Evolutionary conservation across 2,888 invertebrate genomes (phyloP), one percentile per base, ranked within the genome.

Genomic region (Dermolepida albohirtum): DNA sequence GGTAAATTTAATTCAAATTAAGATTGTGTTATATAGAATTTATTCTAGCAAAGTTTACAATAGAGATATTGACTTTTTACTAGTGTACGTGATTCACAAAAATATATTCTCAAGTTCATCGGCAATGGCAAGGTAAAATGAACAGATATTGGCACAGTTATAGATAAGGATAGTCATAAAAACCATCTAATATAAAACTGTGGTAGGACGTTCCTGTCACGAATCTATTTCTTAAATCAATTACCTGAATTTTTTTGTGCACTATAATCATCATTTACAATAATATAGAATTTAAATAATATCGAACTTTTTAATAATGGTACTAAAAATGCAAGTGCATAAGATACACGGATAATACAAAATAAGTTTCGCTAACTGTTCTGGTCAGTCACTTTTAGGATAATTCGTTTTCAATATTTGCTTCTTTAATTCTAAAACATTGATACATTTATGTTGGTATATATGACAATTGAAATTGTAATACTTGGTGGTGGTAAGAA

Each of bases 131-230:
- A 16, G 34, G 34, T 5, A 14, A 11, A 29, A 50, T 7, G 39
- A 52, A 34, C 52, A 52, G 34, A 52, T 39, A 52, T 52, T 52
- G 52, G 34, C 52, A 52, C 39, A 29, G 39, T 52, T 52, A 29
- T 34, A 52, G 52, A 52, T 34, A 52, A 52, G 52, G 22, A 39
- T 8, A 52, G 39, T 52, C 52, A 34, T 39, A 14, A 52, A 52
- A 52, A 52, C 39, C 34, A n/a, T 29, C 1, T n/a, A 4, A 41
- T 41, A n/a, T n/a, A n/a, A n/a, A 29, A 14, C 12, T 14, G 52
- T 34, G 52, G 12, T 39, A 52, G 52, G 34, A 52, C 12, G 39
- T 52, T 14, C 52, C 52, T 52, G 52, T 52, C 34, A 52, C 52
- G 50, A 22, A 50, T 27, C 5, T n/a, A 22, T 27, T 27, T 50